Base-by-base conservation (phyloP, 2,113 vertebrate species). In the Platichthys stellatus region DNA sequence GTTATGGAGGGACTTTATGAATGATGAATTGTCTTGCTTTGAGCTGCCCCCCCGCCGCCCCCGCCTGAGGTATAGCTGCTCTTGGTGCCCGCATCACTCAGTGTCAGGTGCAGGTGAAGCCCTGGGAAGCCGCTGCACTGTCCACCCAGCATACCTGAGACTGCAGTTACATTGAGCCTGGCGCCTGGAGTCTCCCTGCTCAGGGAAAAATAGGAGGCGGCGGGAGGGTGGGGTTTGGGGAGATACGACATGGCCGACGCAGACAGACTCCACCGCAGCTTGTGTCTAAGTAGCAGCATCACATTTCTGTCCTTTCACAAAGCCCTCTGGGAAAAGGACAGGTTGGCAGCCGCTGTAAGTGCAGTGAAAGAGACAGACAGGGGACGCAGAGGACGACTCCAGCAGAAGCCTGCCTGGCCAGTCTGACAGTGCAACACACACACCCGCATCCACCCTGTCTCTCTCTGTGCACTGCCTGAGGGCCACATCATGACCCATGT, bases 71-170 rank as follows among this genome's bases (percentile, higher is more conserved):
- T 72, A 76, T 40, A 65, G 65, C 59, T 72, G 76, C 69, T 72
- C 59, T 54, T 74, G 72, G 72, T 76, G 81, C 80, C 76, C 21
- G 15, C 23, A 74, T 90, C 86, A 89, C 75, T 90, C 87, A 82
- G 81, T 90, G 86, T 86, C 83, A 86, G 78, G 85, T 82, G 82
- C 80, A 83, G 78, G 81, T 82, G 84, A 82, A 90, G 85, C 79
- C 90, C 90, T 95, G 94, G 92, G 94, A 96, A 95, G 93, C 87
- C 92, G 89, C 89, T 83, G 82, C 91, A 84, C 77, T 90, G 86
- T 93, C 94, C 90, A 80, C 91, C 87, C 88, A 86, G 89, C 95
- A 96, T 96, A 96, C 96, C 96, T 96, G 95, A 95, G 95, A 94
- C 95, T 95, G 95, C 93, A 93, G 96, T 96, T 95, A 94, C 91